A percentile compares a stretch with the other conserved stretches of the same genome.
These are phyloP conservation scores for Donacobius atricapilla DNA, from an alignment of 2,113 vertebrate genomes.

Conservation along the genomic window DNA sequence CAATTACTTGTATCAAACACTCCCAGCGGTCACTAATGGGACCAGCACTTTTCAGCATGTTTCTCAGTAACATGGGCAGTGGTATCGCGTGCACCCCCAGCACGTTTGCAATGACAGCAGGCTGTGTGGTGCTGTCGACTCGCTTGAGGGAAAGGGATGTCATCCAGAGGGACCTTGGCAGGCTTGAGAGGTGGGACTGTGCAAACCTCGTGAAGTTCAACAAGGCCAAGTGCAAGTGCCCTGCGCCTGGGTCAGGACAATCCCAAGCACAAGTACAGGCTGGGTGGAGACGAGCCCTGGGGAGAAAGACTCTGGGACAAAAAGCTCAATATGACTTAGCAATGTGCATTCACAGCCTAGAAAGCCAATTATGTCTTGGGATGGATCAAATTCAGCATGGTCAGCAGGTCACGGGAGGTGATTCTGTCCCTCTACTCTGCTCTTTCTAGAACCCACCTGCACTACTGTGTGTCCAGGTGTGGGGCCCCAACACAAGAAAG, in stretches of 20 bases:
- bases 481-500: not conserved
- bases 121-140: rapidly evolving
- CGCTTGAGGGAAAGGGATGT: not conserved
- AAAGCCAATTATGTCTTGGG: not conserved
- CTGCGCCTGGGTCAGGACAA: not conserved
- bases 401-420: not conserved
- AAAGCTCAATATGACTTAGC: not conserved
- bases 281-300: not conserved
- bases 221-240: not conserved
- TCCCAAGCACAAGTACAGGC: not conserved
- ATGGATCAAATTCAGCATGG: not conserved
- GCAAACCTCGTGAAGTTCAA: not conserved
- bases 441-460: not conserved
- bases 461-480: not conserved
- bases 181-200: not conserved
- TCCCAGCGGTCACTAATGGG: rapidly evolving
- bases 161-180: not conserved
- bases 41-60: not conserved
- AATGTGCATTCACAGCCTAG: not conserved
- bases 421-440: not conserved
- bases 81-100: rapidly evolving
- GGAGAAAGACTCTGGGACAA: rapidly evolving
- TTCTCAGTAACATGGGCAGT: not conserved
- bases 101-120: rapidly evolving
- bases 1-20: not conserved